Conservation (phyloP, 2,797 vertebrate species). For the Allobates femoralis region DNA sequence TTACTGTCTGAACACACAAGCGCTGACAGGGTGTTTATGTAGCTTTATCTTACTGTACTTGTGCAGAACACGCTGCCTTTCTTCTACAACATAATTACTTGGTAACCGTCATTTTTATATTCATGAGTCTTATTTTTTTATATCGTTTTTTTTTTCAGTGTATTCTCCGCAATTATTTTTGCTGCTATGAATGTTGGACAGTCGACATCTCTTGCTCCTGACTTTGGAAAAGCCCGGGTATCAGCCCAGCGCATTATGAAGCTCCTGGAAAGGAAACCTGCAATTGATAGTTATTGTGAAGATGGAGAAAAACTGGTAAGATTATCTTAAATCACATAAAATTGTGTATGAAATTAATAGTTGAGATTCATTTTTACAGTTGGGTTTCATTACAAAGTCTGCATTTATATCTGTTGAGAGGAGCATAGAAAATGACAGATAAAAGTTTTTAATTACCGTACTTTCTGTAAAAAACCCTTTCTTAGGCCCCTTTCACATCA, state of each 20-base stretch:
- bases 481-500: too few species aligned
- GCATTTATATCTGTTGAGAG: too few species aligned
- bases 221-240: conserved; percentile 77
- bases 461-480: too few species aligned
- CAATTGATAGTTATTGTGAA: conserved; percentile 75
- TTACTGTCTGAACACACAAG: not conserved
- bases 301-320: conserved; percentile 75
- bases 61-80: not conserved
- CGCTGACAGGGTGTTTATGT: not conserved
- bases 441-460: too few species aligned
- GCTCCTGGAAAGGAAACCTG: conserved; percentile 72
- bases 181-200: conserved; percentile 75
- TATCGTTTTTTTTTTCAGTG: conserved; percentile 67
- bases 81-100: not conserved
- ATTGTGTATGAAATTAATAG: too few species aligned
- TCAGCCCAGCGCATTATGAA: conserved; percentile 73
- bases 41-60: not conserved
- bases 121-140: not conserved
- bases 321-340: not conserved
- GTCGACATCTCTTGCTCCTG: conserved; percentile 72
- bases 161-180: conserved; percentile 75
- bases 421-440: too few species aligned
- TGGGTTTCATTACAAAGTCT: too few species aligned
- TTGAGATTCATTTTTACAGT: too few species aligned
- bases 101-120: not conserved